These are phyloP conservation scores for Poeciliopsis paucimaculata DNA, from an alignment of 2,797 vertebrate genomes.

Conservation along the genomic window DNA sequence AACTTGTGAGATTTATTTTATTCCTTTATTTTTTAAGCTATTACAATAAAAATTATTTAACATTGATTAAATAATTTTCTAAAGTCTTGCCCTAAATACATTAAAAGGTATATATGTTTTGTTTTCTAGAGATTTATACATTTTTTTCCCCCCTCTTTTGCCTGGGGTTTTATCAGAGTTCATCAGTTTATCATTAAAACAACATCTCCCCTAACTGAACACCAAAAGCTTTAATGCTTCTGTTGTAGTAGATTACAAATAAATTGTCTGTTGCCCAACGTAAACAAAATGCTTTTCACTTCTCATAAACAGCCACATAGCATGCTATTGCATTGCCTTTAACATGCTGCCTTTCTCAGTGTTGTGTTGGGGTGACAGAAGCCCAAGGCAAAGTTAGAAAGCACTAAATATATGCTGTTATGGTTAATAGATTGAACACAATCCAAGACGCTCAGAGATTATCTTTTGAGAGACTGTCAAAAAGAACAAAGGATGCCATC, in stretches of 20 bases:
- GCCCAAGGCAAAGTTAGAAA: conserved; percentile 81
- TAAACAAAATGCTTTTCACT: conserved; percentile 78
- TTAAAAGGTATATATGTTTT: background rate
- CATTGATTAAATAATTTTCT: background rate
- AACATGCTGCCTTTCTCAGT: conserved; percentile 74
- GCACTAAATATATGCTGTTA: conserved; percentile 80
- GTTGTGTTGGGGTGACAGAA: conserved; percentile 73
- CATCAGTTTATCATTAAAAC: conserved; percentile 46
- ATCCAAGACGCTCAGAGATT: conserved; percentile 80
- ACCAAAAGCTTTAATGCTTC: conserved; percentile 45
- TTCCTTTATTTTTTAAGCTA: background rate
- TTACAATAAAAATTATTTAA: background rate
- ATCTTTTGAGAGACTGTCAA: conserved; percentile 79
- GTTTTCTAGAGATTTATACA: background rate
- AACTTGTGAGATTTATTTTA: background rate
- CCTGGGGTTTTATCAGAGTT: background rate
- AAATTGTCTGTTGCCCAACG: conserved; percentile 66
- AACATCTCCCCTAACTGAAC: conserved; percentile 32
- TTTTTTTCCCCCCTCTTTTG: background rate
- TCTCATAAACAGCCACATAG: conserved; percentile 64
- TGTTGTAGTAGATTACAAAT: conserved; percentile 53
- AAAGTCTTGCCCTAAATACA: background rate
- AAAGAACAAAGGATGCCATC: conserved; percentile 74
- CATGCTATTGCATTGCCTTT: conserved; percentile 61
- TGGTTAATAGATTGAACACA: conserved; percentile 79